These are phyloP conservation scores for Lepidocyrtoides sp. DNA, from an alignment of 2,888 invertebrate species.

Conservation along the genomic window DNA sequence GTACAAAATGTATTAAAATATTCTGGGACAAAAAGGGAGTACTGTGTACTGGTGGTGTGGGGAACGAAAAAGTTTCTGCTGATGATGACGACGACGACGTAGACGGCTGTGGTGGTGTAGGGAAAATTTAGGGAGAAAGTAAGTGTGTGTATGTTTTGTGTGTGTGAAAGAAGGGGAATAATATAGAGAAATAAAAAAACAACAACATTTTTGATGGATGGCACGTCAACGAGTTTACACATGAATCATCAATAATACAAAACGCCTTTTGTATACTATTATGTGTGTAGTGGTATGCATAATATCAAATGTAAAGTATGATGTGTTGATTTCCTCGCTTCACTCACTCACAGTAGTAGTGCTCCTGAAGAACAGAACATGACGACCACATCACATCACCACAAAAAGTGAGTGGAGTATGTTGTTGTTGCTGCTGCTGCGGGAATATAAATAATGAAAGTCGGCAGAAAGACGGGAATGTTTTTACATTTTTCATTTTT, in stretches of 20 bases:
- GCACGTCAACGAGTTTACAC: conserved; percentile 55
- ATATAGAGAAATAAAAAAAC: background rate
- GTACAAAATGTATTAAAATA: conserved; percentile 5
- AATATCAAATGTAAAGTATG: conserved; percentile 5
- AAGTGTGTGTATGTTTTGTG: background rate
- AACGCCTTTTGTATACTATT: background rate
- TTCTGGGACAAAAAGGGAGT: background rate
- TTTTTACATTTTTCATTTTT: background rate
- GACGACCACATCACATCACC: background rate
- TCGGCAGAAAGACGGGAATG: background rate
- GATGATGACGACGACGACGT: no score
- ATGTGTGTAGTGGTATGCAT: background rate
- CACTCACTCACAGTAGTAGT: no score
- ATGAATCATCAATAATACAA: conserved; percentile 67
- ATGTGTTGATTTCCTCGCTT: conserved; percentile 20
- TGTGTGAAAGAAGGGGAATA: background rate
- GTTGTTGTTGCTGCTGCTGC: background rate
- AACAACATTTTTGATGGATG: conserved; percentile 54
- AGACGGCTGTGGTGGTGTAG: background rate
- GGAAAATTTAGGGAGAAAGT: background rate
- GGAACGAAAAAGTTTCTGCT: no score
- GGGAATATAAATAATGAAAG: background rate
- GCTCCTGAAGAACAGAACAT: no score
- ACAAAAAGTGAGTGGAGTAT: conserved; percentile 22
- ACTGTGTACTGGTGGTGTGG: no score